phyloP scores from a whole-genome alignment of 2,888 invertebrate species.

The Cataglyphis cursor region DNA sequence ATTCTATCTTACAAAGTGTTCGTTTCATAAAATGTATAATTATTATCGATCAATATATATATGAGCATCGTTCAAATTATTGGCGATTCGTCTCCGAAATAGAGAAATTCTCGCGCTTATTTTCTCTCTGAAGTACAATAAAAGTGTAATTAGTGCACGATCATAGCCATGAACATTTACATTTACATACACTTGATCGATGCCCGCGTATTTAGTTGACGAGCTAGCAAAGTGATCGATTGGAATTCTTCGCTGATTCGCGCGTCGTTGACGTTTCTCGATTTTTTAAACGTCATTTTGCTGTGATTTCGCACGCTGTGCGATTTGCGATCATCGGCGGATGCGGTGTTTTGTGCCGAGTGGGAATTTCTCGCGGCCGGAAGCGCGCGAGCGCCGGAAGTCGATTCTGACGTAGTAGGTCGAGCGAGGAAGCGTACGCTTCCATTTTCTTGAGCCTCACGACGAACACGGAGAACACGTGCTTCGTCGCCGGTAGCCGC shows the following conservation, averaged over 20 bases:
- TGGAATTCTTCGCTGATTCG: not conserved
- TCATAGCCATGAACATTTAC: not conserved
- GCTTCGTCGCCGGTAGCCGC: constrained; percentile 80
- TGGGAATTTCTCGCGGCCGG: constrained; percentile 60
- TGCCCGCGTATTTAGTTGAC: not conserved
- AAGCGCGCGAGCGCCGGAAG: constrained; percentile 70
- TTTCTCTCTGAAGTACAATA: not conserved
- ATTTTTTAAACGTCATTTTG: not conserved
- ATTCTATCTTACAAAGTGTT: not conserved
- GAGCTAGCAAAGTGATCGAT: not conserved
- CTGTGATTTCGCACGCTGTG: not conserved
- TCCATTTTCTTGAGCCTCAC: constrained; percentile 84
- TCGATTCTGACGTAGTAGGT: constrained; percentile 76
- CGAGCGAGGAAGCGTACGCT: constrained; percentile 77
- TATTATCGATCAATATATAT: not conserved
- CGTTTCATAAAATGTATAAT: not conserved
- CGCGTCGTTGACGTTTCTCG: not conserved
- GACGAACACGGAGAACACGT: constrained; percentile 81
- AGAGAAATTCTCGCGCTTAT: not conserved
- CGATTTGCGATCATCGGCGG: constrained; percentile 1
- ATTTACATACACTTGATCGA: not conserved
- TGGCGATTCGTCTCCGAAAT: not conserved
- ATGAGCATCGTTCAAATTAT: not conserved
- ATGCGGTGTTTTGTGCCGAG: constrained; percentile 56
- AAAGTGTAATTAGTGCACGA: not conserved